phyloP scores from a whole-genome alignment of 1,140 invertebrate species.

The Ips nitidus region DNA sequence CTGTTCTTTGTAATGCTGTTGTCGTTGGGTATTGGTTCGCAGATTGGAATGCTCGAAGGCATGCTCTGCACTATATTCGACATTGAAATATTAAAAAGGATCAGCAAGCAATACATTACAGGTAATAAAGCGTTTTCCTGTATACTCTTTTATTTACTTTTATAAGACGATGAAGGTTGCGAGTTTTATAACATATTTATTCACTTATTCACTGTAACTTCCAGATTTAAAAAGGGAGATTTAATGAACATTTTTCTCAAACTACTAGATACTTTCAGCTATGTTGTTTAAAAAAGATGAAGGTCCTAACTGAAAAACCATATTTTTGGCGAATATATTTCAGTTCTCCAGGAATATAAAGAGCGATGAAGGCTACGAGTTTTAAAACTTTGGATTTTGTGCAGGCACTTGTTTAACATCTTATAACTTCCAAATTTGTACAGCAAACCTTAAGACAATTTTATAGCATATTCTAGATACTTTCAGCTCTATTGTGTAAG shows the following conservation, averaged over 20 bases:
- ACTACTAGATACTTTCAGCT: background rate
- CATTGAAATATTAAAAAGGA: conserved; percentile 83
- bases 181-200: background rate
- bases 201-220: background rate
- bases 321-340: too few relatives aligned
- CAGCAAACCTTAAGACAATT: too few relatives aligned
- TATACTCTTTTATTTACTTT: background rate
- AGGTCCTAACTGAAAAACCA: too few relatives aligned
- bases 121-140: conserved; percentile 55
- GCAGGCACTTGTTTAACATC: too few relatives aligned
- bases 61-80: conserved; percentile 93
- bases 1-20: conserved; percentile 93
- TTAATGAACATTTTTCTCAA: background rate
- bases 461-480: too few relatives aligned
- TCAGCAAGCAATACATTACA: conserved; percentile 85
- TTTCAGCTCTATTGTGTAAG: too few relatives aligned
- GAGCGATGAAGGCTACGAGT: too few relatives aligned
- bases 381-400: too few relatives aligned
- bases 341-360: too few relatives aligned
- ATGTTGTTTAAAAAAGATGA: too few relatives aligned
- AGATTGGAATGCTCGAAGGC: conserved; percentile 90
- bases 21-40: conserved; percentile 84
- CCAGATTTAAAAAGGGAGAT: background rate
- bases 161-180: background rate
- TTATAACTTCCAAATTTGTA: too few relatives aligned